A percentile compares a stretch with the other conserved stretches of the same genome.
These are phyloP conservation scores for Sinhomidia bicolor DNA, from an alignment of 2,888 invertebrate species.

Conservation along the genomic window DNA sequence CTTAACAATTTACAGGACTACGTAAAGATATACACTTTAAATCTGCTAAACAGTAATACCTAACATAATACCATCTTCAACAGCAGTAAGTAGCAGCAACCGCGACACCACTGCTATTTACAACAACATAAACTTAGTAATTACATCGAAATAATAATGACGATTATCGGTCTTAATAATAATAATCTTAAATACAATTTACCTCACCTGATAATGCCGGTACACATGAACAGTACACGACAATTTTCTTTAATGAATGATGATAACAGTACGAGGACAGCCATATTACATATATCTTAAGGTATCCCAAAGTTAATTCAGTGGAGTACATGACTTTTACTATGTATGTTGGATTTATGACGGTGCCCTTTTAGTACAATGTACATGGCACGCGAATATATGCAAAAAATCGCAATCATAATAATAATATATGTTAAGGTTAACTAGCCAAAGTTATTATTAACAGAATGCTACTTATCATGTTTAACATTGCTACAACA, in stretches of 20 bases:
- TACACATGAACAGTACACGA: neutral
- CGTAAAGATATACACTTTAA: too few species aligned
- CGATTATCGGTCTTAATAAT: neutral
- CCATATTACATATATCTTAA: conserved; percentile 20
- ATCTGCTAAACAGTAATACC: too few species aligned
- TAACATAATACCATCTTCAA: too few species aligned
- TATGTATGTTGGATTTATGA: neutral
- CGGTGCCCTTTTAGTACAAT: neutral
- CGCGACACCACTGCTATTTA: too few species aligned
- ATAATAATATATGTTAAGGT: conserved; percentile 61
- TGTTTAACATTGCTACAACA: neutral
- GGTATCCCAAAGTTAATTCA: neutral
- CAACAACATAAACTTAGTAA: neutral
- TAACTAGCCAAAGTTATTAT: conserved; percentile 51
- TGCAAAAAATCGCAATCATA: conserved; percentile 1
- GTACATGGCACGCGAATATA: neutral
- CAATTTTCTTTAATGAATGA: neutral
- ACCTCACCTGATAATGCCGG: neutral
- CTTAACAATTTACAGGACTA: too few species aligned
- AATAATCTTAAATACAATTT: neutral
- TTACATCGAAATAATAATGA: neutral
- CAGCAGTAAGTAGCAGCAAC: too few species aligned
- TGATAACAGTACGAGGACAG: neutral
- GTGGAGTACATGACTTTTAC: neutral
- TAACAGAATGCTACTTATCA: neutral